These are phyloP conservation scores for Drosophila flavopinicola DNA, from an alignment of 2,888 invertebrate species.

Conservation along the genomic window DNA sequence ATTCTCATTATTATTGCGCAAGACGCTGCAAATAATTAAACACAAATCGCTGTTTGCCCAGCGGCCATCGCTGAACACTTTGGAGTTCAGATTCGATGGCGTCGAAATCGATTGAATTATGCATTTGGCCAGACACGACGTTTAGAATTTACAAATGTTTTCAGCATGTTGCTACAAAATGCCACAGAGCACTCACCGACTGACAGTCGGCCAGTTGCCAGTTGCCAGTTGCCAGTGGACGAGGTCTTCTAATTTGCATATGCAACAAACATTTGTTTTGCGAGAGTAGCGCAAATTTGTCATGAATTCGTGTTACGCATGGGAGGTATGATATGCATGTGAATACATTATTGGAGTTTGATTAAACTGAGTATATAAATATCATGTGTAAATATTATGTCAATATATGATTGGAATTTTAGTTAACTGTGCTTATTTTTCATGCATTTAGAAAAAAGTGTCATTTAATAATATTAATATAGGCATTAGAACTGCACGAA, in stretches of 20 bases:
- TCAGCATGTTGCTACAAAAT: conserved; percentile 46
- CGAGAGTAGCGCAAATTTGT: conserved; percentile 25
- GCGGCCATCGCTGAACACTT: conserved; percentile 25
- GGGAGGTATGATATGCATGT: background rate
- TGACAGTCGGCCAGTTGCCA: conserved; percentile 3
- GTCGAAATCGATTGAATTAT: conserved; percentile 36
- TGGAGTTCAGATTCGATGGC: conserved; percentile 1
- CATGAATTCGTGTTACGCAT: conserved; percentile 27
- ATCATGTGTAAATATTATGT: too few species aligned
- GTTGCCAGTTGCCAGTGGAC: background rate
- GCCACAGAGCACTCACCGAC: conserved; percentile 29
- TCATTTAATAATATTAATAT: too few species aligned
- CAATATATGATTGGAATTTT: too few species aligned
- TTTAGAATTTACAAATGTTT: conserved; percentile 55
- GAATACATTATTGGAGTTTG: too few species aligned
- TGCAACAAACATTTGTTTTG: conserved; percentile 31
- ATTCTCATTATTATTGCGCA: conserved; percentile 54
- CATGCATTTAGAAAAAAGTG: too few species aligned
- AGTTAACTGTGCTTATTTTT: too few species aligned
- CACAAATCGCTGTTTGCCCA: conserved; percentile 55
- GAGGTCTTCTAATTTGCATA: conserved; percentile 49
- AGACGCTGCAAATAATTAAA: conserved; percentile 63
- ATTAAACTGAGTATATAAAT: too few species aligned
- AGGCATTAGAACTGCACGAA: too few species aligned
- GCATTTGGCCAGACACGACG: conserved; percentile 33